Conservation (phyloP, 2,113 vertebrate genomes). For the Callospermophilus lateralis region DNA sequence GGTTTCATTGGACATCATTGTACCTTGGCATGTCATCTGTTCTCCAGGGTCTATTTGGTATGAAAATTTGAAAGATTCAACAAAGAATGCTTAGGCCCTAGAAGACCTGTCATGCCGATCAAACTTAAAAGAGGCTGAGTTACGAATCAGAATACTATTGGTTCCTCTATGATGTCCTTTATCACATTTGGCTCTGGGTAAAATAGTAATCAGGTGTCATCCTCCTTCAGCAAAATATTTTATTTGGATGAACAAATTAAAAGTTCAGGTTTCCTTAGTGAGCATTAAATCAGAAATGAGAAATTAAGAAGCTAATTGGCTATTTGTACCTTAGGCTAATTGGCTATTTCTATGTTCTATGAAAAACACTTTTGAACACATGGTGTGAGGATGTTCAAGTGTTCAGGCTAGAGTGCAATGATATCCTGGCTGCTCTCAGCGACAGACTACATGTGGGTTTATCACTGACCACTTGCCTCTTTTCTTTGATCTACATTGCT, state of each 20-base stretch:
- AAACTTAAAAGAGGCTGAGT: slow-evolving; percentile 80
- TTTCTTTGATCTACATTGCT: slow-evolving; percentile 78
- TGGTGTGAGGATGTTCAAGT: slow-evolving; percentile 28
- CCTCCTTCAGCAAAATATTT: slow-evolving; percentile 61
- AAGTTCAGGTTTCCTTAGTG: slow-evolving; percentile 62
- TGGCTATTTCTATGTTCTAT: slow-evolving; percentile 65
- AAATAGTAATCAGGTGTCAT: slow-evolving; percentile 62
- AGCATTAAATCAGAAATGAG: slow-evolving; percentile 72
- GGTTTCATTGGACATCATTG: slow-evolving; percentile 75
- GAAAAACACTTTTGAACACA: slow-evolving; percentile 23
- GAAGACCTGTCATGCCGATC: slow-evolving; percentile 75
- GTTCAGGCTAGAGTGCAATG: slow-evolving; percentile 43
- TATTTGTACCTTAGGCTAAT: slow-evolving; percentile 56
- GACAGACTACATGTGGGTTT: slow-evolving; percentile 23
- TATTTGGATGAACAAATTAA: slow-evolving; percentile 58
- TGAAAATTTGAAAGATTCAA: slow-evolving; percentile 70
- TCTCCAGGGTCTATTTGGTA: slow-evolving; percentile 65
- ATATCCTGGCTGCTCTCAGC: slow-evolving; percentile 39
- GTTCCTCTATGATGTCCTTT: slow-evolving; percentile 65
- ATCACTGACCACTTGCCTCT: slow-evolving; percentile 70
- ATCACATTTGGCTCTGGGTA: slow-evolving; percentile 59
- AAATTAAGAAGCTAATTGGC: slow-evolving; percentile 71
- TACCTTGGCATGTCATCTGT: slow-evolving; percentile 78
- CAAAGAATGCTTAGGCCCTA: slow-evolving; percentile 71
- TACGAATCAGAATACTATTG: slow-evolving; percentile 51